Percentiles rank a stretch among this genome's conserved stretches.
phyloP scores from a whole-genome alignment of 2,113 vertebrate genomes.

The Nothobranchius furzeri region DNA sequence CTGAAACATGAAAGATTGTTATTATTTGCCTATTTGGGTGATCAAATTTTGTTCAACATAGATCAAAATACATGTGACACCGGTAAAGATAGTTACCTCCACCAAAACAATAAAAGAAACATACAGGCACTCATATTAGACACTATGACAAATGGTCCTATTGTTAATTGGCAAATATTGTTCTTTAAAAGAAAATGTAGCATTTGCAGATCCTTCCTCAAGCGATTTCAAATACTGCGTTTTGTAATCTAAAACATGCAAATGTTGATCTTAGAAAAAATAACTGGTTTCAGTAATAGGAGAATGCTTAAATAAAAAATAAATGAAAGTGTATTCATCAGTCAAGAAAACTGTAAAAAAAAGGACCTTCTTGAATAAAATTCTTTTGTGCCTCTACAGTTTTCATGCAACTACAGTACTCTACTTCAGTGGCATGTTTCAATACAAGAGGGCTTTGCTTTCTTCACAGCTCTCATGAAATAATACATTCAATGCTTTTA shows the following conservation, averaged over 20 bases:
- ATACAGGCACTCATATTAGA: neutral
- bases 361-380: conserved; percentile 4
- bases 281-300: too few species aligned
- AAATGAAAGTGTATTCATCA: conserved; percentile 39
- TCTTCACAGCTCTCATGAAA: conserved; percentile 59
- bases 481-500: conserved; percentile 88
- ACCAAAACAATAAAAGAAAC: neutral
- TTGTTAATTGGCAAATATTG: neutral
- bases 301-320: neutral
- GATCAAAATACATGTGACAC: too few species aligned
- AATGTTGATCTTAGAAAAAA: too few species aligned
- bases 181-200: neutral
- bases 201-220: too few species aligned
- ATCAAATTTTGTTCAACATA: too few species aligned
- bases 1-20: too few species aligned
- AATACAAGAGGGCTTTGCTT: conserved; percentile 87
- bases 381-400: conserved; percentile 69
- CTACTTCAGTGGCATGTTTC: conserved; percentile 53
- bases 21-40: too few species aligned
- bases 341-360: conserved; percentile 15
- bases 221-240: too few species aligned
- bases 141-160: neutral
- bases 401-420: conserved; percentile 35
- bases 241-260: too few species aligned
- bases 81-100: neutral